phyloP scores from a whole-genome alignment of 2,113 vertebrate species.

The Protobothrops mucrosquamatus region DNA sequence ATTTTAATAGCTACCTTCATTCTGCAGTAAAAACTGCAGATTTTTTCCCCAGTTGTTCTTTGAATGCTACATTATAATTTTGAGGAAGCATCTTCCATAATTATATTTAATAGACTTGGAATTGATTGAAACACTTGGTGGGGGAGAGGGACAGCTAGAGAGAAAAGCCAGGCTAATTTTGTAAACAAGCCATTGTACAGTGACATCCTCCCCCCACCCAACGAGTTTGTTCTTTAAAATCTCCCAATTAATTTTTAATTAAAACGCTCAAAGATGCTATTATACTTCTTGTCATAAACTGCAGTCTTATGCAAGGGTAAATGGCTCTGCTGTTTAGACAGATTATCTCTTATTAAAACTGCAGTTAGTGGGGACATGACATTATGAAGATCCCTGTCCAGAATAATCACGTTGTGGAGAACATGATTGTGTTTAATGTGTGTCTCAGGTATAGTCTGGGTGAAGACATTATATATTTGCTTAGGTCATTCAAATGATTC shows the following conservation, averaged over 20 bases:
- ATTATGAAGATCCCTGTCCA: slow-evolving; percentile 15
- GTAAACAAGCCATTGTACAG: slow-evolving; percentile 78
- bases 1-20: slow-evolving; percentile 71
- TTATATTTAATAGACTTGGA: slow-evolving; percentile 77
- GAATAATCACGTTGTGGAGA: slow-evolving; percentile 23
- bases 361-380: slow-evolving; percentile 35
- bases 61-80: slow-evolving; percentile 73
- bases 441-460: background rate
- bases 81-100: slow-evolving; percentile 73
- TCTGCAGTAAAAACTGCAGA: slow-evolving; percentile 69
- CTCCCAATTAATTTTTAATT: slow-evolving; percentile 84
- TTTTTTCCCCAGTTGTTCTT: slow-evolving; percentile 72
- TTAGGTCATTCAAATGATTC: slow-evolving; percentile 11
- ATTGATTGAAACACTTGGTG: slow-evolving; percentile 76
- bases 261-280: slow-evolving; percentile 77
- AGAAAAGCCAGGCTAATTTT: slow-evolving; percentile 66
- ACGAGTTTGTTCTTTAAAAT: slow-evolving; percentile 75
- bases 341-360: slow-evolving; percentile 59
- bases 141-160: slow-evolving; percentile 62
- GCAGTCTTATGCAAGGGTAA: slow-evolving; percentile 61
- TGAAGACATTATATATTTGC: background rate
- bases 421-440: background rate
- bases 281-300: slow-evolving; percentile 65
- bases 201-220: slow-evolving; percentile 72
- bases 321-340: slow-evolving; percentile 44